Evolutionary conservation across 1,140 invertebrate species (phyloP), one percentile per base, ranked within the genome.

Genomic region (Drosophila mauritiana): DNA sequence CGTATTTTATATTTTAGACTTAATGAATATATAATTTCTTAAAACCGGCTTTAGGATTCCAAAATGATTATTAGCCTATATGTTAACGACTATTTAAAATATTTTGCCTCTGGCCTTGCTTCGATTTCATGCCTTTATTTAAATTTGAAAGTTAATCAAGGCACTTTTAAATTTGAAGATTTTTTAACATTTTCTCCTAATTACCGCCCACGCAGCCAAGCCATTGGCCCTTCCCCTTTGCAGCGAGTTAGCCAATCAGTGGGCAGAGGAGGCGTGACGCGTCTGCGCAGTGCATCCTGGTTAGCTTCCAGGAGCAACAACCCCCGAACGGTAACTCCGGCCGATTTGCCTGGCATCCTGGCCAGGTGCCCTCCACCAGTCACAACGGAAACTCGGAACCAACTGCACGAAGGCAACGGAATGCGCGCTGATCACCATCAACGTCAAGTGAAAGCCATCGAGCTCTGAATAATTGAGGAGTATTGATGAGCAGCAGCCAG

Each of bases 401-500:
- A 59, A 70, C 62, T 78, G 77, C 78, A 90, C 69, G 27, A 45
- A 43, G 46, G 51, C 67, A 65, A 82, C 80, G 80, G 85, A 80
- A 85, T 90, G 77, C 58, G 61, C 40, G 52, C 43, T 57, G 78
- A 78, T 74, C 78, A 55, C 72, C 81, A 55, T 3, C 31, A 10
- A 7, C 59, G 42, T 73, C 59, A 70, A 88, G 73, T 72, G 76
- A 84, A 73, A 68, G 75, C 76, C 36, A 77, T 49, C 51, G 51
- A 72, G 40, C 57, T 69, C 62, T 89, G 61, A 89, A 90, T 89
- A 73, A 89, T 89, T 84, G 10, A 89, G 63, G 63, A 64, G 58
- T 89, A 89, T 89, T 84, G 84, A 89, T 89, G 75, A 52, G 43
- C 77, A 63, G 22, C 73, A 78, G 64, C 69, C 64, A 72, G 55